Evolutionary conservation across 2,113 vertebrate species (phyloP), one percentile per base, ranked within the genome.

Genomic region (Colinus virginianus): DNA sequence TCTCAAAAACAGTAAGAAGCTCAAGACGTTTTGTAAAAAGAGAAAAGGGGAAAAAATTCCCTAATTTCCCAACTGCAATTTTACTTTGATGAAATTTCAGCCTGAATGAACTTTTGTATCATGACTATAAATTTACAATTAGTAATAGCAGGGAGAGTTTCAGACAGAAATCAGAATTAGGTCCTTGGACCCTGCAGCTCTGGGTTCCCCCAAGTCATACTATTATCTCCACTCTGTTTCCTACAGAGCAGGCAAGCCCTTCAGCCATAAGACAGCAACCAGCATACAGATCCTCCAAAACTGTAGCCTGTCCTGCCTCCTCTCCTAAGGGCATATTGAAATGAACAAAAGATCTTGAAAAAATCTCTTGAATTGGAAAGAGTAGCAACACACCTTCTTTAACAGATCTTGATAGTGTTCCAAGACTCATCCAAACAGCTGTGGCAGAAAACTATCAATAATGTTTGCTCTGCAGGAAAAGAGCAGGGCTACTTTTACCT

Each of bases 361-460:
- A 43, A 7, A 62, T 15, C 63, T 87, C 34, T 45, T 63, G n/a
- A 74, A 63, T 13, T 63, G 14, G 10, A 45, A 90, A 51, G 1
- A 0, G 58, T 34, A 76, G 48, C 8, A 82, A 56, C 7, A 9
- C 12, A 87, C 34, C 7, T 23, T 38, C 30, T 55, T 83, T 30
- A 85, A 63, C 25, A 92, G 61, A 40, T 40, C 40, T 75, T 79
- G 14, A 61, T 62, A 70, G 79, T 80, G 4, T 78, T 90, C 51
- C 56, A 75, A 43, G 49, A 64, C 38, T 83, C 67, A 34, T 43
- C 78, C 58, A 75, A 88, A 32, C 22, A 78, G 18, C 38, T 71
- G 51, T 64, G 34, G 15, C 55, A 78, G 68, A 92, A 87, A 87
- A 43, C 63, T 25, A 85, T 84, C 78, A 59, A 68, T 87, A 83